phyloP scores from a whole-genome alignment of 2,797 vertebrate genomes.

The Myotis pilosus region DNA sequence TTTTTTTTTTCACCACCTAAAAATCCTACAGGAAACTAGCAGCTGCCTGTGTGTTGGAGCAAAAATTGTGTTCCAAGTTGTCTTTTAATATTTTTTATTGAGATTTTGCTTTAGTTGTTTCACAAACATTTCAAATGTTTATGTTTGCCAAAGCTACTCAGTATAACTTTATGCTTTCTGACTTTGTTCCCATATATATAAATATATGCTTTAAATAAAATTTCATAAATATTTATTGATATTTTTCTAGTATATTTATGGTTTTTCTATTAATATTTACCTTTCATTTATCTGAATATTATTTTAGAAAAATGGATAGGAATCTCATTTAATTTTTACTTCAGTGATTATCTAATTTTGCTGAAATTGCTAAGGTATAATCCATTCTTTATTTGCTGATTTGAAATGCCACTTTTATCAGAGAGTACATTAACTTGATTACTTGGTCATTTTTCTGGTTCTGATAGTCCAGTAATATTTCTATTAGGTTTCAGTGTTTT shows the following conservation, averaged over 20 bases:
- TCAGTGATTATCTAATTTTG: not conserved
- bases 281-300: not conserved
- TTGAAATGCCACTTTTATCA: not conserved
- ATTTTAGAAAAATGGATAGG: not conserved
- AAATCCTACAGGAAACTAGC: not conserved
- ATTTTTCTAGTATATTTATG: not conserved
- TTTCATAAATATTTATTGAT: not conserved
- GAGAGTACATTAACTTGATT: not conserved
- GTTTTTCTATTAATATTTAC: not conserved
- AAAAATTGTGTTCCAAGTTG: not conserved
- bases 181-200: not conserved
- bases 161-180: not conserved
- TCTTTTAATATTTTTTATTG: not conserved
- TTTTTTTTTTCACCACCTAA: not conserved
- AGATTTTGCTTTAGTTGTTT: not conserved
- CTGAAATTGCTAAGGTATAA: conserved; percentile 8
- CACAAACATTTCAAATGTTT: not conserved
- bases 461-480: not conserved
- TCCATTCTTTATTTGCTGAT: not conserved
- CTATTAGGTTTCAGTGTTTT: not conserved
- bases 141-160: not conserved
- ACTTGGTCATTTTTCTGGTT: not conserved
- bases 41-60: not conserved
- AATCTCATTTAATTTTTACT: conserved; percentile 33
- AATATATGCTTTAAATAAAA: not conserved